A percentile compares a stretch with the other conserved stretches of the same genome.
Evolutionary conservation across 1,140 invertebrate species (phyloP).

Genomic region (Anastrepha obliqua): DNA sequence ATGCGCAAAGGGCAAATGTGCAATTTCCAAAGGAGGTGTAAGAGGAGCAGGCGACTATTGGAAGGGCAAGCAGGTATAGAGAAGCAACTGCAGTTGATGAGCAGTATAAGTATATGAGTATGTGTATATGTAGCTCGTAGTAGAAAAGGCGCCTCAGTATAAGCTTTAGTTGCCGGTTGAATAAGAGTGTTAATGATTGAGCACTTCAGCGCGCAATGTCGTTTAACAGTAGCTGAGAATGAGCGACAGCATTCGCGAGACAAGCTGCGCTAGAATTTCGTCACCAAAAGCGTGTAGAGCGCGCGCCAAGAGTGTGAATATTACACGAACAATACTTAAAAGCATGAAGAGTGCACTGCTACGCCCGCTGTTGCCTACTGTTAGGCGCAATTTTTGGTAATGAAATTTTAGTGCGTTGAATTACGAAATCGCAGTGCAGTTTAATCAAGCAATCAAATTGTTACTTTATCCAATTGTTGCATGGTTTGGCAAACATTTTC

Average conservation of each 20-base stretch:
- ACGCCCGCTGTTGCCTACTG: too few relatives aligned
- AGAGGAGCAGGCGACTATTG: neutral
- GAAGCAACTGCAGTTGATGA: neutral
- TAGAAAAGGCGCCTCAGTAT: too few relatives aligned
- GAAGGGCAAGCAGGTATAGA: neutral
- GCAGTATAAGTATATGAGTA: too few relatives aligned
- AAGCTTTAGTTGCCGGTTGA: too few relatives aligned
- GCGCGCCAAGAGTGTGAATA: neutral
- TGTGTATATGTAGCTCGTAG: too few relatives aligned
- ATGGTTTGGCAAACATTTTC: conserved; percentile 4
- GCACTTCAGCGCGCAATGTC: neutral
- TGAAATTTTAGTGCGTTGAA: neutral
- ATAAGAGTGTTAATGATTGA: neutral
- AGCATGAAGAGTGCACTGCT: too few relatives aligned
- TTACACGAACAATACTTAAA: too few relatives aligned
- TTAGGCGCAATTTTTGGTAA: neutral
- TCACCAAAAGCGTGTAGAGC: neutral
- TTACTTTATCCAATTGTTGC: neutral
- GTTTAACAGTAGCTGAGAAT: neutral
- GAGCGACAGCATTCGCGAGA: neutral
- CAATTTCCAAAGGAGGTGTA: neutral
- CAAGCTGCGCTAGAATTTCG: neutral
- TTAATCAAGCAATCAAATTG: neutral
- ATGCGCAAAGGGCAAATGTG: conserved; percentile 46
- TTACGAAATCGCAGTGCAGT: neutral